Base-by-base conservation (phyloP, 2,888 invertebrate genomes). In the Scelioninae gen. 1 region DNA sequence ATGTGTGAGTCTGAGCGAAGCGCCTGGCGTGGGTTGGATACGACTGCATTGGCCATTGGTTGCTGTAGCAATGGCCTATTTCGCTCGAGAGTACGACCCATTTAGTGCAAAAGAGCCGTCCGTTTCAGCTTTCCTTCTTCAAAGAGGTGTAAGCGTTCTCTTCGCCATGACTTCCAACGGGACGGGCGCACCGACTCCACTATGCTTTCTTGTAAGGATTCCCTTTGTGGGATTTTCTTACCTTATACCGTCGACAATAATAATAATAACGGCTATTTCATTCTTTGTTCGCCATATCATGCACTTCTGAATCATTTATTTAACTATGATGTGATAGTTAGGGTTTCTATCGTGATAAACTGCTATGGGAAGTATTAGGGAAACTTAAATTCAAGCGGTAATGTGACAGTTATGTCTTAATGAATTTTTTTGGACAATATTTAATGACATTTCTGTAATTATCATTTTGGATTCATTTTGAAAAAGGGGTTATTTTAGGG, bases 11-110 rank as follows among this genome's bases (percentile, higher is more conserved):
- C 10, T 51, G 72, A 58, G 69, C 55, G 10, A 51, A 79, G 68
- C 76, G 8, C n/a, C 51, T 63, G 66, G 77, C 68, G 76, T 81
- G 77, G 74, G 74, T 77, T 76, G 82, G 63, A 82, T 85, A 85
- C 85, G 85, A 85, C 85, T 86, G 84, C 89, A 90, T 89, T 88
- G 88, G 88, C 89, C 88, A 89, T 90, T 89, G 89, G 87, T 85
- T 88, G 88, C 87, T 89, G 87, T 88, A 87, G 89, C 87, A 89
- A 90, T 90, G 89, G 90, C 88, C 90, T 89, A 90, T 90, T 90
- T 88, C 87, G 86, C 87, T 88, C 86, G 87, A 89, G 90, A 88
- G 88, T 88, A 90, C 89, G 89, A 90, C 88, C 89, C 89, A 90
- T 90, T 90, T 88, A 85, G 87, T 85, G 84, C 86, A 85, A 87